Evolutionary conservation across 2,888 invertebrate genomes (phyloP).

Genomic region (Acanthosepion esculentum): DNA sequence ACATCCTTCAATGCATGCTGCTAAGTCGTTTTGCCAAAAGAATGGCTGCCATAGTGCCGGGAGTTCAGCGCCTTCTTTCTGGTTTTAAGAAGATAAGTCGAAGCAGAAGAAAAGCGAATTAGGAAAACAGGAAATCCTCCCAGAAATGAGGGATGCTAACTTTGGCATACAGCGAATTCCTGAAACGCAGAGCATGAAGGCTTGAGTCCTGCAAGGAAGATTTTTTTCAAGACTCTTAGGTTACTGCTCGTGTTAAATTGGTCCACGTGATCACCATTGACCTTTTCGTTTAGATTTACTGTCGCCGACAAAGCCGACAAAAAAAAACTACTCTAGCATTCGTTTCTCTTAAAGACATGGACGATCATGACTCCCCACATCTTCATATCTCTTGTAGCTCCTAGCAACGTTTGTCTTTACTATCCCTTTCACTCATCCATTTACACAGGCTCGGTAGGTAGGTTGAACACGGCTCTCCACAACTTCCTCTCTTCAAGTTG

Average conservation of each 20-base stretch:
- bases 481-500: no score
- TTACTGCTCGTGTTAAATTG: background rate
- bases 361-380: no score
- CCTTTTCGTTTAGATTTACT: background rate
- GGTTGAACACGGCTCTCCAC: no score
- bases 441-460: no score
- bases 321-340: no score
- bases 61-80: slow-evolving; percentile 17
- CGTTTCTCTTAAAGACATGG: no score
- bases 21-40: background rate
- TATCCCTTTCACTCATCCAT: no score
- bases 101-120: slow-evolving; percentile 33
- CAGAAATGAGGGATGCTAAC: background rate
- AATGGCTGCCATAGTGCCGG: background rate
- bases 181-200: background rate
- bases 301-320: no score
- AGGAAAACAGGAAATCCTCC: background rate
- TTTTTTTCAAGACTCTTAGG: background rate
- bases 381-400: no score
- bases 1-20: background rate
- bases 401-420: no score
- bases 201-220: background rate
- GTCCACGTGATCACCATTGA: background rate
- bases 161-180: background rate
- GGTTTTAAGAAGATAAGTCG: background rate